Evolutionary conservation across 1,140 invertebrate genomes (phyloP).

Genomic region (Melanaphis sacchari): DNA sequence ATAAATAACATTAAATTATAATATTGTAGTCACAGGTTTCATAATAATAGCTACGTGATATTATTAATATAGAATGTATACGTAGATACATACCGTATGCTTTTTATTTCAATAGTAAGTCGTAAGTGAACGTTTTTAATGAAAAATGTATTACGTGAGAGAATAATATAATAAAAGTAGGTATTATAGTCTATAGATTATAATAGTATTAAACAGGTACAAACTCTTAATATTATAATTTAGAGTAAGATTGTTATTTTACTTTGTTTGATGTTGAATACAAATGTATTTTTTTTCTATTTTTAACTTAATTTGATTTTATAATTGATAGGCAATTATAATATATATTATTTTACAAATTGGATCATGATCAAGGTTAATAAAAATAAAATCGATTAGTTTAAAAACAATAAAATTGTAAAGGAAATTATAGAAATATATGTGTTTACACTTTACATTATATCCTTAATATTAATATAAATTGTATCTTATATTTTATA

Average conservation of each 20-base stretch:
- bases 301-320: not conserved
- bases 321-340: not conserved
- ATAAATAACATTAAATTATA: not conserved
- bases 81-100: not conserved
- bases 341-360: not conserved
- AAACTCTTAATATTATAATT: not conserved
- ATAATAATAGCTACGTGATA: not conserved
- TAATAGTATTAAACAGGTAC: not conserved
- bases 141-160: not conserved
- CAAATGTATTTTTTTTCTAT: not conserved
- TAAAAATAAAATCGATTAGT: too few relatives aligned
- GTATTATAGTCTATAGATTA: not conserved
- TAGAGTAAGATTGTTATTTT: not conserved
- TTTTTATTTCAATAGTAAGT: not conserved
- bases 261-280: not conserved
- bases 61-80: not conserved
- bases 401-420: too few relatives aligned
- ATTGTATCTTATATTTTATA: too few relatives aligned
- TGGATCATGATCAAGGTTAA: not conserved
- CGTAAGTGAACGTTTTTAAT: not conserved
- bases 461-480: too few relatives aligned
- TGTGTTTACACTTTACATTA: too few relatives aligned
- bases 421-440: too few relatives aligned
- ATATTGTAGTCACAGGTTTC: not conserved
- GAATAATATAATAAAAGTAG: not conserved